Conservation (phyloP, 1,140 invertebrate species). For the Rhopalosiphum maidis region DNA sequence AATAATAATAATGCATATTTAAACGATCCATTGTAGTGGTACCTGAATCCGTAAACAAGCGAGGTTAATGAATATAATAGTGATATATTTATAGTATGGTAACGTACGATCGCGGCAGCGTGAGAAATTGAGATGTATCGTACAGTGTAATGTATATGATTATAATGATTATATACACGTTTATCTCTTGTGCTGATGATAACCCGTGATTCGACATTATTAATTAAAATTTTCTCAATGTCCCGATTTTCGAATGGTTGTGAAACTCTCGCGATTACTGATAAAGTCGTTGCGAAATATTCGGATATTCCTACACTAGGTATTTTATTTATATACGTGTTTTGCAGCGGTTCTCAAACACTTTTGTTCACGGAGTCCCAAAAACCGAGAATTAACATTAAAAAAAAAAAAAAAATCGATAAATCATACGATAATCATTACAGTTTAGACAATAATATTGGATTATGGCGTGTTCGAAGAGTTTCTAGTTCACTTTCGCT, state of each 20-base stretch:
- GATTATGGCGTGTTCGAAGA: background rate
- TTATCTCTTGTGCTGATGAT: background rate
- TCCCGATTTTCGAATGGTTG: background rate
- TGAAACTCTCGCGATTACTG: background rate
- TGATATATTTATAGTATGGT: background rate
- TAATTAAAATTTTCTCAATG: slow-evolving; percentile 11
- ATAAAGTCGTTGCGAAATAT: slow-evolving; percentile 9
- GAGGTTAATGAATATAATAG: background rate
- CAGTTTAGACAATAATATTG: background rate
- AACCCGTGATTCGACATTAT: background rate
- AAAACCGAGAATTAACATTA: background rate
- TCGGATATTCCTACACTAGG: background rate
- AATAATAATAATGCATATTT: background rate
- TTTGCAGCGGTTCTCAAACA: background rate
- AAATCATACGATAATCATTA: background rate
- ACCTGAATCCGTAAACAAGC: background rate
- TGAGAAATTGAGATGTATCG: background rate
- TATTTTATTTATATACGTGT: background rate
- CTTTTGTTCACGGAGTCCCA: background rate
- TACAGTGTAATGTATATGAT: background rate
- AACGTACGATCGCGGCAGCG: background rate
- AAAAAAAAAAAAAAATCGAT: background rate
- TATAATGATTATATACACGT: background rate
- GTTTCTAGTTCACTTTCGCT: background rate
- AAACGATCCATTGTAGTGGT: background rate